These are phyloP conservation scores for Tyrannus savana DNA, from an alignment of 2,113 vertebrate genomes.

Conservation along the genomic window DNA sequence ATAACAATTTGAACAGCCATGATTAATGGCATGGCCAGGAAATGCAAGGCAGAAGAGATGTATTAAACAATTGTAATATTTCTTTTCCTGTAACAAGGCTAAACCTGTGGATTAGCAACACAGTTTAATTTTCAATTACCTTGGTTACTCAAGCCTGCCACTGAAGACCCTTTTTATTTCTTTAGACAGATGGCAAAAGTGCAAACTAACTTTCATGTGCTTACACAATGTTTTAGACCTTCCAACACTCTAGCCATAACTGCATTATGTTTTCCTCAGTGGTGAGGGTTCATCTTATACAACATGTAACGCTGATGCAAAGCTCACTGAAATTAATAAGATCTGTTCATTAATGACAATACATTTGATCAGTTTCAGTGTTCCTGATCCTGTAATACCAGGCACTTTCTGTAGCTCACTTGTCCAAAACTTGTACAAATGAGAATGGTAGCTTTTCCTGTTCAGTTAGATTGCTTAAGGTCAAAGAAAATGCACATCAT, in stretches of 20 bases:
- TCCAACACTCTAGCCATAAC: background rate
- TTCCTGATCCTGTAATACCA: background rate
- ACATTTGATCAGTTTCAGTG: background rate
- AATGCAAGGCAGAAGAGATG: background rate
- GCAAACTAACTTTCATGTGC: background rate
- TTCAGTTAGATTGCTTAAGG: background rate
- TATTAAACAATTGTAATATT: background rate
- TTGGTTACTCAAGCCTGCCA: background rate
- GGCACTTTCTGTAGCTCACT: background rate
- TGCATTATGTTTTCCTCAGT: background rate
- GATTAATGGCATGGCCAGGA: background rate
- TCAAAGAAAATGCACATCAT: background rate
- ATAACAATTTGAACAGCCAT: background rate
- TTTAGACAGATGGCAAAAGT: background rate
- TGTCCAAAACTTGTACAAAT: background rate
- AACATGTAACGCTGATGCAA: background rate
- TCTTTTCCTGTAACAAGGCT: background rate
- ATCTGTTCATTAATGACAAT: background rate
- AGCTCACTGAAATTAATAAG: background rate
- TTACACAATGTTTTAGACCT: background rate
- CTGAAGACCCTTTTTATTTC: background rate
- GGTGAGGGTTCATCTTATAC: background rate
- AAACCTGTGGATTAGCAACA: background rate
- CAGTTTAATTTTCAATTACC: background rate
- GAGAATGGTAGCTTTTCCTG: background rate